A percentile compares a stretch with the other conserved stretches of the same genome.
Conservation (phyloP, 2,888 invertebrate species). For the Horisme vitalbata region DNA sequence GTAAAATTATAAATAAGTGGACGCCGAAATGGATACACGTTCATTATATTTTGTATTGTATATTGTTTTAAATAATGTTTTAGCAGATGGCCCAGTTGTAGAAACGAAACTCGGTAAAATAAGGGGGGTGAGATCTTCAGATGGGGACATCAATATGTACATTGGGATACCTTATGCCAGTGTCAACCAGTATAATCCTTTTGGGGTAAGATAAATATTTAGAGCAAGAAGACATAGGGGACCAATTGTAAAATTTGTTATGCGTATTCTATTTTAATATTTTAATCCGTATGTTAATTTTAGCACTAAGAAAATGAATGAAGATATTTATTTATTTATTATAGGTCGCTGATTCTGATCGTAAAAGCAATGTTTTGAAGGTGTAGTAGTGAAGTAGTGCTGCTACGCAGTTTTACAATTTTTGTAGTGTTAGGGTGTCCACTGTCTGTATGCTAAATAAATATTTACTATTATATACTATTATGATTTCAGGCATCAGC, state of each 20-base stretch:
- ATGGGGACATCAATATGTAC: slow-evolving; percentile 57
- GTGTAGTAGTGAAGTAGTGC: too few species aligned
- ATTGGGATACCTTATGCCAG: slow-evolving; percentile 60
- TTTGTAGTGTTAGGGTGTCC: too few species aligned
- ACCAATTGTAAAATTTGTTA: too few species aligned
- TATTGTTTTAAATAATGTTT: slow-evolving; percentile 8
- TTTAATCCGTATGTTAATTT: too few species aligned
- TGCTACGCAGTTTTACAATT: too few species aligned
- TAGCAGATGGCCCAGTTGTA: slow-evolving; percentile 2
- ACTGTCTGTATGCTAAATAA: too few species aligned
- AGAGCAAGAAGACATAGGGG: too few species aligned
- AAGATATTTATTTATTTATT: too few species aligned
- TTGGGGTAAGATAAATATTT: slow-evolving; percentile 47
- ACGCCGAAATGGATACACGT: slow-evolving; percentile 1
- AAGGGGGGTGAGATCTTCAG: slow-evolving; percentile 45
- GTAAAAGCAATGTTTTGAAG: too few species aligned
- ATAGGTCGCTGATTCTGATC: too few species aligned
- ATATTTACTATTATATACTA: background rate
- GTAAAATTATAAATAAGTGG: background rate
- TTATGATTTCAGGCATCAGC: slow-evolving; percentile 40
- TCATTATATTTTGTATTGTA: background rate
- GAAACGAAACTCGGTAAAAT: slow-evolving; percentile 17
- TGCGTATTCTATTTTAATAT: too few species aligned
- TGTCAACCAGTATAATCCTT: slow-evolving; percentile 52
- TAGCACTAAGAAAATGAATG: too few species aligned